Evolutionary conservation across 2,888 invertebrate genomes (phyloP), one percentile per base, ranked within the genome.

Genomic region (Sclerodermus sp.): DNA sequence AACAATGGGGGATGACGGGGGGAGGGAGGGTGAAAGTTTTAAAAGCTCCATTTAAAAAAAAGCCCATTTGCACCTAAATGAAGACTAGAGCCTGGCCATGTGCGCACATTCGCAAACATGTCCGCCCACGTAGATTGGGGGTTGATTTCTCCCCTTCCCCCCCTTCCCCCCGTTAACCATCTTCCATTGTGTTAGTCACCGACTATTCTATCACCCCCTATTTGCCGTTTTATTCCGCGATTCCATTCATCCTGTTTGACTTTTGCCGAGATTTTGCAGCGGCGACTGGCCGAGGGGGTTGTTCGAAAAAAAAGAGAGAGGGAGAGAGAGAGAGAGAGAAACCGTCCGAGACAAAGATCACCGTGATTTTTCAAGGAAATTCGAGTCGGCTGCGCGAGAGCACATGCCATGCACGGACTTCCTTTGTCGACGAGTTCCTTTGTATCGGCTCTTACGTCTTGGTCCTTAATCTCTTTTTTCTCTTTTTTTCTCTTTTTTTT

Each of bases 11-110:
- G 42, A 30, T 51, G 55, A 43, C 50, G 42, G 51, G 49, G n/a
- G n/a, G n/a, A n/a, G n/a, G n/a, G n/a, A n/a, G n/a, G n/a, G n/a
- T n/a, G n/a, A 52, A 66, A 66, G 62, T 65, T 68, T 66, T 60
- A 63, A 62, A 63, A 63, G 57, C 52, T 61, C 59, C 48, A 54
- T 55, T 54, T 40, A 47, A 39, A 57, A 59, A 58, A 55, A 45
- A 56, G 47, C 48, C 60, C 58, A 62, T 69, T 67, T 67, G 56
- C 64, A 60, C 55, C 54, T 45, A 62, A 68, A 67, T 60, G 61
- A 64, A 62, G 60, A 51, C 47, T 45, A 41, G 45, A 40, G 42
- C 4, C 54, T 29, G 46, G 42, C 47, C 42, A 47, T 38, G 32
- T 14, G 32, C 9, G 44, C 42, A 8, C 49, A 43, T 43, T 45